These are phyloP conservation scores for Salarias fasciatus DNA, from an alignment of 2,797 vertebrate genomes.

Conservation along the genomic window DNA sequence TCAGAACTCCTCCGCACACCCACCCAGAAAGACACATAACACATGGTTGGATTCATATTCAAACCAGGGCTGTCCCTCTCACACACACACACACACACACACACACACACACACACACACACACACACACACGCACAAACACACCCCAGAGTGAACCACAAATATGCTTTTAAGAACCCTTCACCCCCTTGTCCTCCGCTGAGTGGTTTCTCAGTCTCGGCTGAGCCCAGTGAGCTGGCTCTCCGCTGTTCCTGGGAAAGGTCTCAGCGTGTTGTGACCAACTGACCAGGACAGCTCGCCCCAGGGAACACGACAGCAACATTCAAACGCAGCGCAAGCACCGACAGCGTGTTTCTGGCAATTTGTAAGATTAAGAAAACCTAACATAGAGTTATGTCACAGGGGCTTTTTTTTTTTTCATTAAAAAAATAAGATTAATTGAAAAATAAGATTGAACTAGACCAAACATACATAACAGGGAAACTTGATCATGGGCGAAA, in stretches of 20 bases:
- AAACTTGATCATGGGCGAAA: no score
- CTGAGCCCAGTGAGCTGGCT: slow-evolving; percentile 23
- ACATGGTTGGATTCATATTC: slow-evolving; percentile 45
- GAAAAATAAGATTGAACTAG: no score
- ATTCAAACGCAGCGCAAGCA: slow-evolving; percentile 21
- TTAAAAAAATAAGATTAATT: no score
- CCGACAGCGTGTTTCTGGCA: no score
- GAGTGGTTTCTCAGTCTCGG: slow-evolving; percentile 44
- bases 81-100: slow-evolving; percentile 54
- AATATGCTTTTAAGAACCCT: slow-evolving; percentile 65
- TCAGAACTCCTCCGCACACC: slow-evolving; percentile 12
- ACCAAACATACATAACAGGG: no score
- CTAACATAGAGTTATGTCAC: no score
- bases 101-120: slow-evolving; percentile 51
- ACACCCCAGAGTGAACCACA: slow-evolving; percentile 61
- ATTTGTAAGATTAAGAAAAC: no score
- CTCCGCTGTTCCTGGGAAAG: slow-evolving; percentile 25
- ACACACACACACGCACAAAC: slow-evolving; percentile 56
- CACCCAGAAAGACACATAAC: slow-evolving; percentile 33
- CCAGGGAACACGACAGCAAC: slow-evolving; percentile 4
- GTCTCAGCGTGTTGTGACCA: slow-evolving; percentile 27
- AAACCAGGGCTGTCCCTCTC: slow-evolving; percentile 48
- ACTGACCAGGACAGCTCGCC: slow-evolving; percentile 17
- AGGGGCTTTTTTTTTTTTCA: no score
- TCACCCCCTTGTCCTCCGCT: slow-evolving; percentile 38